Conservation (phyloP, 2,113 vertebrate genomes). For the Notiomystis cincta region DNA sequence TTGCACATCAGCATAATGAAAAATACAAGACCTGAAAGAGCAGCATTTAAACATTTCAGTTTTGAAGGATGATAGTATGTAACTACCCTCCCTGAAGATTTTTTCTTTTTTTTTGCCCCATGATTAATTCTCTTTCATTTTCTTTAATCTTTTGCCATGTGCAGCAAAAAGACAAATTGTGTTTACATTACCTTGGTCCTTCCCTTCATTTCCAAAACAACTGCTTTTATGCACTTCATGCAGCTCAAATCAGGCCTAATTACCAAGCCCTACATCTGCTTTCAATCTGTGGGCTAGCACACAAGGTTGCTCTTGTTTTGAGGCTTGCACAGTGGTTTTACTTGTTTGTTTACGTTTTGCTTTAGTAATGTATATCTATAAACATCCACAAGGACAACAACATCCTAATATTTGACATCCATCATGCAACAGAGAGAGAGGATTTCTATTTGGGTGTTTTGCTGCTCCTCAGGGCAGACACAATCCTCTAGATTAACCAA, state of each 20-base stretch:
- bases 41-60: not conserved
- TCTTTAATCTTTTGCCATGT: conserved; percentile 68
- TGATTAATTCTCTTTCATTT: conserved; percentile 70
- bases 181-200: conserved; percentile 66
- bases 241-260: conserved; percentile 67
- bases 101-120: not conserved
- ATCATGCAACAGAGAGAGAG: not conserved
- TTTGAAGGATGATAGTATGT: not conserved
- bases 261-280: conserved; percentile 76
- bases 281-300: conserved; percentile 66
- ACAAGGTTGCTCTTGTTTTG: conserved; percentile 58
- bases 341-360: conserved; percentile 72
- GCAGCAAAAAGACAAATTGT: conserved; percentile 71
- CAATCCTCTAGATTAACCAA: not conserved
- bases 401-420: conserved; percentile 43
- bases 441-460: not conserved
- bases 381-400: conserved; percentile 57
- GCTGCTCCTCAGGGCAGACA: not conserved
- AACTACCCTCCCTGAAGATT: conserved; percentile 58
- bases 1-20: not conserved
- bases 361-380: conserved; percentile 52
- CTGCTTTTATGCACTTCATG: conserved; percentile 61
- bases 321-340: conserved; percentile 31
- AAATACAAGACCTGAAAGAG: not conserved
- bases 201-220: conserved; percentile 72